phyloP scores from a whole-genome alignment of 2,888 invertebrate species.

The Drosophila falleni region DNA sequence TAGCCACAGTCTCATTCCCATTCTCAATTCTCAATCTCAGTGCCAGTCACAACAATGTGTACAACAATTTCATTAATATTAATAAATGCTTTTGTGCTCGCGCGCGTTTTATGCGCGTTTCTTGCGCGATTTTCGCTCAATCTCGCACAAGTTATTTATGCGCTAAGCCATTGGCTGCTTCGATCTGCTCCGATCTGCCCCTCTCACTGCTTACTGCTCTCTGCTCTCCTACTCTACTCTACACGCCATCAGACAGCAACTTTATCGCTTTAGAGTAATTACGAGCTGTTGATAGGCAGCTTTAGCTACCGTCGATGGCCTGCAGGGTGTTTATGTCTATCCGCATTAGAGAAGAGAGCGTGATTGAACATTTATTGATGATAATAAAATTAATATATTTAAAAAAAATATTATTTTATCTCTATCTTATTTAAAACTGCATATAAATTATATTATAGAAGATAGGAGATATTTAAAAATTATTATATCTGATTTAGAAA shows the following conservation, averaged over 20 bases:
- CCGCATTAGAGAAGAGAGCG: constrained; percentile 58
- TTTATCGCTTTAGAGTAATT: constrained; percentile 76
- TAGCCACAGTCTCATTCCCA: constrained; percentile 1
- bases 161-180: constrained; percentile 31
- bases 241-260: constrained; percentile 43
- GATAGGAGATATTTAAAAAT: too few species aligned
- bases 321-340: constrained; percentile 25
- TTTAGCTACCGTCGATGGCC: constrained; percentile 67
- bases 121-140: constrained; percentile 32
- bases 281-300: constrained; percentile 79
- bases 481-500: not conserved
- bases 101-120: constrained; percentile 48
- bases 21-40: constrained; percentile 13
- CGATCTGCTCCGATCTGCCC: not conserved
- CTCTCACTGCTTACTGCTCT: too few species aligned
- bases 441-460: too few species aligned
- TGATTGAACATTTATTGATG: constrained; percentile 3
- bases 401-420: not conserved
- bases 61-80: constrained; percentile 80
- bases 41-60: constrained; percentile 67
- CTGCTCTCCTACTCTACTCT: not conserved
- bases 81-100: constrained; percentile 65
- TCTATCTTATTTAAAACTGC: not conserved
- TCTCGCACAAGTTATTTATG: constrained; percentile 58
- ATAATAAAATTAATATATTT: too few species aligned